Evolutionary conservation across 2,888 invertebrate genomes (phyloP), one percentile per base, ranked within the genome.

Genomic region (Calliopum simillimum): DNA sequence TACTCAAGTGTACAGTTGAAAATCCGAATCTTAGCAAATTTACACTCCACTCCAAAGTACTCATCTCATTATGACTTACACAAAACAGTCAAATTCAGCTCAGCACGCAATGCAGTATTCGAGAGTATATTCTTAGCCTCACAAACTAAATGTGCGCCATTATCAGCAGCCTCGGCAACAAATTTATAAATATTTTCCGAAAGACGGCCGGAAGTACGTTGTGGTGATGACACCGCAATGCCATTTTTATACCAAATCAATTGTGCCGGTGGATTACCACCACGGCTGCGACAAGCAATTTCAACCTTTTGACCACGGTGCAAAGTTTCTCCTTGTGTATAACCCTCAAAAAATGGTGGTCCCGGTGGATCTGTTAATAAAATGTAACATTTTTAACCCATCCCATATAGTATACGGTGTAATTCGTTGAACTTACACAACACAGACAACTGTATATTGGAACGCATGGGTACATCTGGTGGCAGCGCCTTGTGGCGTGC

Each of bases 401-500:
- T 16, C 56, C 6, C 6, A 41, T 61, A 6, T 43, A 14, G 2
- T 19, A 43, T 13, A 43, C 61, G 21, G 44, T 44, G 44, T 61
- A 4, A 61, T 43, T 61, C 16, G 12, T 5, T 19, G 33, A 68
- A 83, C 85, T 79, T 81, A 84, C 84, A 85, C 51, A 84, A 73
- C 56, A 84, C 85, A 1, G 85, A 84, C 2, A 84, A 75, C 70
- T 85, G 84, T 44, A 84, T 77, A 67, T 80, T 81, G 21, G 85
- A 82, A 21, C 85, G 82, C 84, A 84, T 84, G 6, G 83, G 84
- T 8, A 85, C 82, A 75, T 84, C 85, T 25, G 85, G 84, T 0
- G 84, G 84, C 65, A 84, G 68, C 0, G 84, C 84, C 70, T 83
- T 82, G 73, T 84, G 84, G 4, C 81, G 80, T 1, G 84, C 84